A percentile compares a stretch with the other conserved stretches of the same genome.
phyloP scores from a whole-genome alignment of 2,797 vertebrate species.

The Pampus argenteus region DNA sequence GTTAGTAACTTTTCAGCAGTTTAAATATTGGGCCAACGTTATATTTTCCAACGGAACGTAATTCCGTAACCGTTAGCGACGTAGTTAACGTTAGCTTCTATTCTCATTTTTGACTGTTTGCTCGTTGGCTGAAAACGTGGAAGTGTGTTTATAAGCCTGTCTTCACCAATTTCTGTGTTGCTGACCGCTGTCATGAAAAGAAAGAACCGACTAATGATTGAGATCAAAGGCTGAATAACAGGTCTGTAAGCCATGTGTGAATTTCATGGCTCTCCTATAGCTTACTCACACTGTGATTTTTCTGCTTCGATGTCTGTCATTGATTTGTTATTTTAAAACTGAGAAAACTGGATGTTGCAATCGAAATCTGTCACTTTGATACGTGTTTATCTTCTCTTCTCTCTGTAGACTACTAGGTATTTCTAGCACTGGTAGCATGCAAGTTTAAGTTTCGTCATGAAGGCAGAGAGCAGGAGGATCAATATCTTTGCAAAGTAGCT shows the following conservation, averaged over 20 bases:
- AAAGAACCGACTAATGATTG: not conserved
- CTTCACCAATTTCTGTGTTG: slow-evolving; percentile 5
- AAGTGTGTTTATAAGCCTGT: not conserved
- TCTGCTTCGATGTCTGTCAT: not conserved
- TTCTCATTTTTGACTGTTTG: not conserved
- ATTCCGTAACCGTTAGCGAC: not conserved
- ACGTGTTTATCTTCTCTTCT: not conserved
- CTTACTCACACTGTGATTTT: slow-evolving; percentile 17
- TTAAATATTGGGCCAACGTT: not conserved
- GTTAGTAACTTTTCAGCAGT: not conserved
- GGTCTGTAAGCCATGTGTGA: slow-evolving; percentile 37
- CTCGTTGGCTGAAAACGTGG: not conserved
- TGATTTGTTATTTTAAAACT: not conserved
- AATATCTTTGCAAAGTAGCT: slow-evolving; percentile 18
- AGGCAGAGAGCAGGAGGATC: slow-evolving; percentile 21
- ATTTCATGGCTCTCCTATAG: slow-evolving; percentile 10
- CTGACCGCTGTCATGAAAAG: not conserved
- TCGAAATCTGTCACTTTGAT: not conserved
- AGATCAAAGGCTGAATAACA: slow-evolving; percentile 26
- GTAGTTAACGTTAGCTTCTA: not conserved
- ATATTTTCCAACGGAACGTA: not conserved
- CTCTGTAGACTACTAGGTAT: slow-evolving; percentile 13
- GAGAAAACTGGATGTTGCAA: not conserved
- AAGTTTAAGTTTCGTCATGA: slow-evolving; percentile 44
- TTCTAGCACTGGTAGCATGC: slow-evolving; percentile 6